Evolutionary conservation across 2,888 invertebrate genomes (phyloP).

Genomic region (Teleogryllus oceanicus): DNA sequence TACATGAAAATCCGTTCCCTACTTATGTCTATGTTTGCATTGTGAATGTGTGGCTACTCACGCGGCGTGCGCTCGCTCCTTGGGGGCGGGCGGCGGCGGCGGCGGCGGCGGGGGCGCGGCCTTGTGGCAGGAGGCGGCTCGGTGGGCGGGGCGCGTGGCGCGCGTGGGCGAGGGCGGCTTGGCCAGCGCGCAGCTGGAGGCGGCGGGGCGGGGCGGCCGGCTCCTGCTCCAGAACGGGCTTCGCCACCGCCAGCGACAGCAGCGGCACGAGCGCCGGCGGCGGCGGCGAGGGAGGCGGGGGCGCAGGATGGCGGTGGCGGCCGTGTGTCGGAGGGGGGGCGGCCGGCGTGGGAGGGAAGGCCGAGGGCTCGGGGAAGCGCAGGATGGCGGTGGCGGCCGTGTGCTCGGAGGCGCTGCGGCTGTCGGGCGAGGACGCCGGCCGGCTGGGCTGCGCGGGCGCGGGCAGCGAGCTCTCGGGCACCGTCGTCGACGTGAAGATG

Average conservation of each 20-base stretch:
- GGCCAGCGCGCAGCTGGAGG: neutral
- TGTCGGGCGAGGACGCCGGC: neutral
- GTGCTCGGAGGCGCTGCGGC: neutral
- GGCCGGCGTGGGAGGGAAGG: neutral
- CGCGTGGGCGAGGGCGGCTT: neutral
- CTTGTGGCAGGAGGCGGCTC: neutral
- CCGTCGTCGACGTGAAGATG: neutral
- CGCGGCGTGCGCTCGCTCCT: neutral
- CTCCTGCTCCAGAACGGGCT: neutral
- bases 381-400: neutral
- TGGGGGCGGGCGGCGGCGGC: neutral
- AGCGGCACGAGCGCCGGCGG: neutral
- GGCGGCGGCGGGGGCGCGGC: neutral
- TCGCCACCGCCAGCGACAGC: neutral
- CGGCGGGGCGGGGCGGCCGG: neutral
- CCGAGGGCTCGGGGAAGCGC: neutral
- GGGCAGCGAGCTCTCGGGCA: neutral
- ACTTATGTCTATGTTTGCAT: too few relatives aligned
- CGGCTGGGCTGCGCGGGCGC: neutral
- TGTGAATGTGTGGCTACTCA: neutral
- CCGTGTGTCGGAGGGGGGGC: neutral
- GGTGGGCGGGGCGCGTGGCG: neutral
- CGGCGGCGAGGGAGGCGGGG: neutral
- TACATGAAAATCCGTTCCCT: too few relatives aligned
- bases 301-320: neutral